Percentiles rank a stretch among this genome's conserved stretches.
Evolutionary conservation across 2,797 vertebrate species (phyloP).

Genomic region (Buphagus erythrorhynchus): DNA sequence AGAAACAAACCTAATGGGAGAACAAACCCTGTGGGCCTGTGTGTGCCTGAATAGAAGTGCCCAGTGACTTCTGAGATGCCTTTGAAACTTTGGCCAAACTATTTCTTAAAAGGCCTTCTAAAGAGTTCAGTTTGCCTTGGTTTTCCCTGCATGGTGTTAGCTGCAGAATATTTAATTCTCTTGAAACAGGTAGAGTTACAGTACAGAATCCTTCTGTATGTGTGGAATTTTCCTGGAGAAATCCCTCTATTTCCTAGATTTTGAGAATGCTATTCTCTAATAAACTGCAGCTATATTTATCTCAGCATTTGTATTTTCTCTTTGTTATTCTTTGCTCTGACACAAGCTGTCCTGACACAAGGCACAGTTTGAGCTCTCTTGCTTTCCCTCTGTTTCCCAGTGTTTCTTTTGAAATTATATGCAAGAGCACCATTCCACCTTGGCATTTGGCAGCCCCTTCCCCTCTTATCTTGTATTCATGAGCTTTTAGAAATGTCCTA

Average conservation of each 20-base stretch:
- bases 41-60: neutral
- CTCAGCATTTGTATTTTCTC: neutral
- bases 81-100: neutral
- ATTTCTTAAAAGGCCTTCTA: neutral
- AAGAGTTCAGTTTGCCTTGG: neutral
- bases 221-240: conserved; percentile 1
- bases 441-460: neutral
- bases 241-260: neutral
- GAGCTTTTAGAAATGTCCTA: neutral
- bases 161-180: neutral
- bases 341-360: neutral
- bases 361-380: neutral
- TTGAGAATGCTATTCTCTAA: neutral
- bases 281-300: neutral
- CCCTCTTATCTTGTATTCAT: neutral
- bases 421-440: neutral
- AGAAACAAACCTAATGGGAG: neutral
- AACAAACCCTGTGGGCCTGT: neutral
- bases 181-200: neutral
- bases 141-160: neutral
- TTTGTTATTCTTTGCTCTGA: neutral
- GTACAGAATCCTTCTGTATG: neutral
- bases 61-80: neutral
- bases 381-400: neutral
- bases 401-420: neutral